Conservation (phyloP, 2,797 vertebrate species). For the Craterocephalus amniculus region DNA sequence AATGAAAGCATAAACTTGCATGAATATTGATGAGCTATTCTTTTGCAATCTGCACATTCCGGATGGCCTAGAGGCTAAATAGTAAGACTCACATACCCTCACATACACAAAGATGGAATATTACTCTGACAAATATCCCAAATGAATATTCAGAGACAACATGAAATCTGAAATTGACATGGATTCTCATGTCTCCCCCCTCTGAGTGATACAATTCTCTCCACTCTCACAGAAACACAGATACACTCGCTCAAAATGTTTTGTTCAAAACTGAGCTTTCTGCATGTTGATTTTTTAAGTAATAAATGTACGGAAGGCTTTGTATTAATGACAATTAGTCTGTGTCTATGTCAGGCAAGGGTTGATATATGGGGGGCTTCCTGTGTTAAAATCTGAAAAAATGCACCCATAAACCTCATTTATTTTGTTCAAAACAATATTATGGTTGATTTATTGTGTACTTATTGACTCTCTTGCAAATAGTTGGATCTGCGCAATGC, state of each 20-base stretch:
- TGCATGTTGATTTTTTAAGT: not conserved
- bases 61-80: constrained; percentile 75
- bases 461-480: not conserved
- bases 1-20: constrained; percentile 81
- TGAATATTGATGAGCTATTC: constrained; percentile 84
- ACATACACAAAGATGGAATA: constrained; percentile 60
- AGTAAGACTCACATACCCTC: constrained; percentile 49
- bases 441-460: not conserved
- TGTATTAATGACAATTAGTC: not conserved
- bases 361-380: not conserved
- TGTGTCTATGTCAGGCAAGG: not conserved
- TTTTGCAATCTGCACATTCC: constrained; percentile 77
- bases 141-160: constrained; percentile 77
- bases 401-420: constrained; percentile 1
- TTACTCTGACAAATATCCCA: constrained; percentile 76
- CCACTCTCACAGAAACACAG: constrained; percentile 24
- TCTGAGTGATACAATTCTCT: constrained; percentile 42
- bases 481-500: constrained; percentile 11
- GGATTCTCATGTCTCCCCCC: constrained; percentile 49
- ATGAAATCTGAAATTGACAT: constrained; percentile 70
- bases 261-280: constrained; percentile 8
- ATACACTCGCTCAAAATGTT: constrained; percentile 7
- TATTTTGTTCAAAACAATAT: constrained; percentile 11
- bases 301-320: not conserved
- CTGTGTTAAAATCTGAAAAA: constrained; percentile 15